Percentiles rank a stretch among this genome's conserved stretches.
Evolutionary conservation across 2,888 invertebrate species (phyloP).

Genomic region (Gortyna flavago): DNA sequence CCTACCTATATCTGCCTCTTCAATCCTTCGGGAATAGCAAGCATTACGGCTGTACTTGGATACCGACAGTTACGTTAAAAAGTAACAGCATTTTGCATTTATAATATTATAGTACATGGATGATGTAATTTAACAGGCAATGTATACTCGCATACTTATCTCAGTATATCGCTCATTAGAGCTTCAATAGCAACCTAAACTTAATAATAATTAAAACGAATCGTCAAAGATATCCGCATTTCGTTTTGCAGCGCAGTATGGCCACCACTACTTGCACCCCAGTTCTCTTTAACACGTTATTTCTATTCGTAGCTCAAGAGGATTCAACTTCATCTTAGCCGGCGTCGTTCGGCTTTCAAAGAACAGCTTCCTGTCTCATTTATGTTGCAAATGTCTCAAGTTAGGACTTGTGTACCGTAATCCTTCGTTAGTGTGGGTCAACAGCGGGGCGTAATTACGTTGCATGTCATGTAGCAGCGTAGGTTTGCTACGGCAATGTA

Average conservation of each 20-base stretch:
- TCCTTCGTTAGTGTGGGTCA: conserved; percentile 59
- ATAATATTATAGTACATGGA: not conserved
- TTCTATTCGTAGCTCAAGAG: conserved; percentile 61
- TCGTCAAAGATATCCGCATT: conserved; percentile 9
- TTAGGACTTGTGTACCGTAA: conserved; percentile 54
- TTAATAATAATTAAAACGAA: conserved; percentile 22
- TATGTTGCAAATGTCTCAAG: conserved; percentile 64
- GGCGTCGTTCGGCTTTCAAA: conserved; percentile 60
- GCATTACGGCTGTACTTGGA: conserved; percentile 29
- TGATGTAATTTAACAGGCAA: not conserved
- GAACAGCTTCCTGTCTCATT: conserved; percentile 64
- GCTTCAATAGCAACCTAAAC: not conserved
- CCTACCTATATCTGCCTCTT: not conserved
- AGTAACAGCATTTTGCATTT: not conserved
- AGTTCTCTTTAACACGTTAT: conserved; percentile 58
- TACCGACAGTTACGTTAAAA: conserved; percentile 20
- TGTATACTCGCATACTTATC: not conserved
- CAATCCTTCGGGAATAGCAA: conserved; percentile 29
- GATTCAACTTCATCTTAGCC: conserved; percentile 63
- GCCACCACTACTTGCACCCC: conserved; percentile 38
- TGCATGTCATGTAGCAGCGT: conserved; percentile 39
- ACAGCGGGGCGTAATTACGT: conserved; percentile 53
- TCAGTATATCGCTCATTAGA: not conserved
- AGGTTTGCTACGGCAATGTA: conserved; percentile 29
- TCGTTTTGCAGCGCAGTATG: not conserved